phyloP scores from a whole-genome alignment of 2,888 invertebrate genomes.

The Yponomeuta malinellus region DNA sequence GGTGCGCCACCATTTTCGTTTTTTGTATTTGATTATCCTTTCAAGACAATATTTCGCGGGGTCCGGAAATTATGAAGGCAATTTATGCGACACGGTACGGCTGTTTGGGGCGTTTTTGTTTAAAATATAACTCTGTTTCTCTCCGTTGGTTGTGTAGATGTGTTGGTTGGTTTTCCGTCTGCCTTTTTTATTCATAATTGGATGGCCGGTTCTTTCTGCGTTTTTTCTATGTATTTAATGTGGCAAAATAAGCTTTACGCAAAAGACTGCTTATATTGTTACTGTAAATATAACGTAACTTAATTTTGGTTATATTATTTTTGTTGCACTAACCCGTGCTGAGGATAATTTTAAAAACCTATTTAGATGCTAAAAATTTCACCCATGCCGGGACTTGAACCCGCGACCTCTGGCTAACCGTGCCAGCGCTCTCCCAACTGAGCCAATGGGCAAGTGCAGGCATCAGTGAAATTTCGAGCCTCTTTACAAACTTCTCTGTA shows the following conservation, averaged over 20 bases:
- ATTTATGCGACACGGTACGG: constrained; percentile 72
- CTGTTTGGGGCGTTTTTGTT: constrained; percentile 56
- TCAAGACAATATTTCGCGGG: constrained; percentile 75
- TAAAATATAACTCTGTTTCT: constrained; percentile 57
- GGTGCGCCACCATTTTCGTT: constrained; percentile 74
- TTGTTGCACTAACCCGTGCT: too few species aligned
- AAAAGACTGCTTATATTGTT: too few species aligned
- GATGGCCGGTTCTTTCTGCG: constrained; percentile 22
- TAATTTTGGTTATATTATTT: too few species aligned
- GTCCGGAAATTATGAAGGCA: constrained; percentile 74
- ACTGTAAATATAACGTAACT: too few species aligned
- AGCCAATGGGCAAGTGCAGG: too few species aligned
- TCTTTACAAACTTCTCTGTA: too few species aligned
- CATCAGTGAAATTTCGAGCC: too few species aligned
- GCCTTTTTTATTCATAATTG: constrained; percentile 72
- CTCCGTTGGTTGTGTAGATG: constrained; percentile 26
- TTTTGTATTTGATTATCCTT: constrained; percentile 76
- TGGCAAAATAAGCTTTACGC: not conserved
- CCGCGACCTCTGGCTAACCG: too few species aligned
- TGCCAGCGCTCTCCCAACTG: too few species aligned
- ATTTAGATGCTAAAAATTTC: too few species aligned
- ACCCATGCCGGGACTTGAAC: too few species aligned
- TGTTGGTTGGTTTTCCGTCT: constrained; percentile 50
- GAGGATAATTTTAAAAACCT: too few species aligned
- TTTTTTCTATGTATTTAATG: not conserved